Percentiles rank a stretch among this genome's conserved stretches.
Conservation (phyloP, 2,888 invertebrate genomes). For the Conops quadrifasciatus region DNA sequence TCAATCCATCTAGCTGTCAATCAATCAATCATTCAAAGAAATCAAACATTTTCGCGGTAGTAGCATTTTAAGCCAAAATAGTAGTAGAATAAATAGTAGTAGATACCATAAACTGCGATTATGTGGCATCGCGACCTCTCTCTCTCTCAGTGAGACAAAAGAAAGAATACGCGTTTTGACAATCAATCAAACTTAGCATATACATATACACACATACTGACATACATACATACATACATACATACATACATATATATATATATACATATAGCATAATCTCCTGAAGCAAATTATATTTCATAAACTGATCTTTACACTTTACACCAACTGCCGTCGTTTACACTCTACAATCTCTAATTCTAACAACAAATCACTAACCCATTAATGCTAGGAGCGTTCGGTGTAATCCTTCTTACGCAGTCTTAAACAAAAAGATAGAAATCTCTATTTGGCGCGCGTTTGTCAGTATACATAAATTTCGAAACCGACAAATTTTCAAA, state of each 20-base stretch:
- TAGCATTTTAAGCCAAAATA: conserved; percentile 30
- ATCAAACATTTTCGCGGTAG: conserved; percentile 14
- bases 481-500: neutral
- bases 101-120: neutral
- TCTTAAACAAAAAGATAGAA: too few species aligned
- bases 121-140: conserved; percentile 3
- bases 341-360: conserved; percentile 5
- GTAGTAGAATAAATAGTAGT: conserved; percentile 11
- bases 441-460: neutral
- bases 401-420: too few species aligned
- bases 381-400: neutral
- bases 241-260: conserved; percentile 12
- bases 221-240: conserved; percentile 32
- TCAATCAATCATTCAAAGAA: conserved; percentile 11
- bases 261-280: conserved; percentile 4
- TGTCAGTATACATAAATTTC: neutral
- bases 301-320: conserved; percentile 32
- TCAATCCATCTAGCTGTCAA: neutral
- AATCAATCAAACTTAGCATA: conserved; percentile 63
- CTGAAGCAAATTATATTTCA: conserved; percentile 24
- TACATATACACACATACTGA: conserved; percentile 34
- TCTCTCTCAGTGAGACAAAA: conserved; percentile 41
- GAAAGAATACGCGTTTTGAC: conserved; percentile 66
- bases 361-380: neutral
- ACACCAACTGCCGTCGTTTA: conserved; percentile 22